Evolutionary conservation across 1,140 invertebrate species (phyloP), one percentile per base, ranked within the genome.

Genomic region (Platyscapa corneri): DNA sequence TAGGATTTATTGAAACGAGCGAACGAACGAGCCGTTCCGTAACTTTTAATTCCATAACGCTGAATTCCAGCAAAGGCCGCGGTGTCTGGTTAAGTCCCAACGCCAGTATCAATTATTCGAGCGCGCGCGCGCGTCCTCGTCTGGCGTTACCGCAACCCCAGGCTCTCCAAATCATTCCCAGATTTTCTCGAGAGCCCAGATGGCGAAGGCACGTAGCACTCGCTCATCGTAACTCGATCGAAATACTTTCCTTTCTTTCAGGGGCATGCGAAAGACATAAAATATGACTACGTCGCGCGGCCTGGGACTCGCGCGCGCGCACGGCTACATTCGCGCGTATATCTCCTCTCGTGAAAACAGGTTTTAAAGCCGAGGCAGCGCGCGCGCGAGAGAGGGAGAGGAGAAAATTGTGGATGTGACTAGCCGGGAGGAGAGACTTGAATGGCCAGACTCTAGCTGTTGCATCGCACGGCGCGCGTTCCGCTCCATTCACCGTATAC

Each of bases 401-500:
- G 6, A 42, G 72, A 56, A 30, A 82, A 75, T 49, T 32, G 39
- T 34, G 37, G 82, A 76, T 32, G 56, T n/a, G 72, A n/a, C 56
- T 76, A 76, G 37, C 23, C 60, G 60, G 49, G 42, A 27, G 20
- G 72, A 60, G 72, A 74, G 67, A 75, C 77, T 78, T 85, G 83
- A 85, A 85, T 85, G 83, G 83, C 65, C 42, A 39, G 65, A 65
- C 76, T 60, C 60, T 42, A 46, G 82, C 53, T 16, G 76, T 60
- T 64, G 49, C 42, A 78, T 80, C 53, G 78, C 78, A 75, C 84
- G 83, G 56, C 49, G 77, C 78, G 84, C 84, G 83, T 85, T 85
- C 78, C 78, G 72, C 84, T 85, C 78, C 84, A 85, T 85, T 85
- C 84, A 85, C 84, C 78, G 78, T 85, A 81, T 37, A 64, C 76